Evolutionary conservation across 2,113 vertebrate genomes (phyloP).

Genomic region (Phocoena phocoena): DNA sequence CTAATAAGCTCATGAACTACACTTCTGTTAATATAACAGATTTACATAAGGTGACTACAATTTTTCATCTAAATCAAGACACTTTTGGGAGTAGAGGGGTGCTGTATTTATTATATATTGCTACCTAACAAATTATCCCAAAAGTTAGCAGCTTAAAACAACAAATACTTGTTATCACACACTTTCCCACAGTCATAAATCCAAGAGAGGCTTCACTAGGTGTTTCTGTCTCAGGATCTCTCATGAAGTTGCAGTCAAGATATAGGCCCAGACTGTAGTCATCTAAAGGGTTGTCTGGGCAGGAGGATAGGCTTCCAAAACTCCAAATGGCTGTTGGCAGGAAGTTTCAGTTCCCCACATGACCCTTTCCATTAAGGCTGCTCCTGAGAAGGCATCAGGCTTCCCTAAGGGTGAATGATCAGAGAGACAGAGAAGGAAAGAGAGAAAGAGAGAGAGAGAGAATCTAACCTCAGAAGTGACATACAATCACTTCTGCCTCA

Average conservation of each 20-base stretch:
- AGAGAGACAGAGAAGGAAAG: not conserved
- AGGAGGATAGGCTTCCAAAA: not conserved
- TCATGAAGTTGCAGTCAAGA: constrained; percentile 19
- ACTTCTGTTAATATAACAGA: not conserved
- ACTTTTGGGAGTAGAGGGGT: not conserved
- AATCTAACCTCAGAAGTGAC: not conserved
- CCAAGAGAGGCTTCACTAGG: not conserved
- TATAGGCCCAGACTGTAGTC: not conserved
- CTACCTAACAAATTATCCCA: constrained; percentile 7
- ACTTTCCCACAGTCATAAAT: not conserved
- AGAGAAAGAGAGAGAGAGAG: not conserved
- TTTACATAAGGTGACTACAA: not conserved
- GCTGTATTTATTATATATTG: constrained; percentile 1
- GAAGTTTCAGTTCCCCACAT: not conserved
- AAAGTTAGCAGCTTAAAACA: constrained; percentile 27
- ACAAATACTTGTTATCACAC: not conserved
- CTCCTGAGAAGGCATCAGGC: not conserved
- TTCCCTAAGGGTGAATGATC: not conserved
- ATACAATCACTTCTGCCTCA: not conserved
- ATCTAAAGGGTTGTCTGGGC: not conserved
- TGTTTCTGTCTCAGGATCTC: not conserved
- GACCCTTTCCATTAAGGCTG: not conserved
- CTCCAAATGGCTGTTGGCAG: not conserved
- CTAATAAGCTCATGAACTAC: constrained; percentile 31
- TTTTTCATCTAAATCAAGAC: constrained; percentile 39